A percentile compares a stretch with the other conserved stretches of the same genome.
These are phyloP conservation scores for Lanistes nyassanus DNA, from an alignment of 1,140 invertebrate species.

Conservation along the genomic window DNA sequence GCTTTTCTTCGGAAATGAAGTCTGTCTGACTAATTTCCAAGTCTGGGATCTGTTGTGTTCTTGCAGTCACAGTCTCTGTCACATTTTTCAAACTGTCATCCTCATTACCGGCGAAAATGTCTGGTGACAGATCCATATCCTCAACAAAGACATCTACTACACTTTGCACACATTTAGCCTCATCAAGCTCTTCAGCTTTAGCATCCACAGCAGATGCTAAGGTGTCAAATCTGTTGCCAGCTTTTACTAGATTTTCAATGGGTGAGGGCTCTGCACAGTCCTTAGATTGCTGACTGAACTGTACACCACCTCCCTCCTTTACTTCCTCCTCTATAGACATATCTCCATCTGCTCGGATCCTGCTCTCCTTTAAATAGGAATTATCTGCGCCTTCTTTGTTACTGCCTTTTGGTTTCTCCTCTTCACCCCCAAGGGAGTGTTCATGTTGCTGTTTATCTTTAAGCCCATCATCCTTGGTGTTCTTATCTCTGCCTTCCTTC, in stretches of 20 bases:
- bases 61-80: no score
- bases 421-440: not conserved
- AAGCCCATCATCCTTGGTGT: not conserved
- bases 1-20: no score
- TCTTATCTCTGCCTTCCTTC: not conserved
- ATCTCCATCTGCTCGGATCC: not conserved
- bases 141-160: not conserved
- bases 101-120: no score
- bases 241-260: no score
- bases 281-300: not conserved
- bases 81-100: no score
- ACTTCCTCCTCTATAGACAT: not conserved
- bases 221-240: no score
- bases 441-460: not conserved
- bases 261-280: not conserved
- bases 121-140: no score
- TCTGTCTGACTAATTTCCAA: no score
- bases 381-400: slow-evolving; percentile 1
- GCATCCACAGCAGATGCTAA: no score
- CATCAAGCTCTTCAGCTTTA: not conserved
- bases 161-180: not conserved
- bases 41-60: no score
- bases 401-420: not conserved
- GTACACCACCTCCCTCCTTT: not conserved
- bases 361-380: not conserved